Conservation (phyloP, 2,888 invertebrate species). For the Malacosoma neustria region DNA sequence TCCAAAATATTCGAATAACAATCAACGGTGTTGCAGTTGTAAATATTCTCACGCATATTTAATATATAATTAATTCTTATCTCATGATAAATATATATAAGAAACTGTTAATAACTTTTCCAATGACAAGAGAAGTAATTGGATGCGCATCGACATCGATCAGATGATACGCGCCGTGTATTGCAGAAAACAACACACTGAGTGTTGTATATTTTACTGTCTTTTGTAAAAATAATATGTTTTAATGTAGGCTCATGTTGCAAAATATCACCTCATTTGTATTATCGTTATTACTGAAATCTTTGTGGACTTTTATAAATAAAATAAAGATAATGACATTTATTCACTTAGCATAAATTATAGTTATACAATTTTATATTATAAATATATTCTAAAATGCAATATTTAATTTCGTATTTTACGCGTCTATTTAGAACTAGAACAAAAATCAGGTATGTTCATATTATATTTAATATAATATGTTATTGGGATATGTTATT, state of each 20-base stretch:
- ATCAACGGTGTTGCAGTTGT: slow-evolving; percentile 1
- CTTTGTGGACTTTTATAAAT: no score
- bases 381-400: no score
- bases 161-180: slow-evolving; percentile 27
- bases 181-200: slow-evolving; percentile 23
- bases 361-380: no score
- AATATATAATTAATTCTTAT: slow-evolving; percentile 26
- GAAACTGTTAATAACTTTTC: slow-evolving; percentile 47
- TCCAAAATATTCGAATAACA: no score
- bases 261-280: no score
- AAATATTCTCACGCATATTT: slow-evolving; percentile 22
- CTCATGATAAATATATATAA: slow-evolving; percentile 47
- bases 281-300: slow-evolving; percentile 33
- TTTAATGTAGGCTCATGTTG: background rate
- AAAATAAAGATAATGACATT: no score
- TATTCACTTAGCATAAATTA: no score
- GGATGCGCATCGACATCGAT: slow-evolving; percentile 45
- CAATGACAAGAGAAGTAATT: slow-evolving; percentile 57
- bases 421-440: no score
- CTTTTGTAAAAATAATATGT: background rate
- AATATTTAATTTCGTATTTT: no score
- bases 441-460: no score
- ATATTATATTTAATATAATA: no score
- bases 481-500: no score
- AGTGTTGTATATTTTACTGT: background rate